Evolutionary conservation across 2,113 vertebrate species (phyloP).

Genomic region (Neoarius graeffei): DNA sequence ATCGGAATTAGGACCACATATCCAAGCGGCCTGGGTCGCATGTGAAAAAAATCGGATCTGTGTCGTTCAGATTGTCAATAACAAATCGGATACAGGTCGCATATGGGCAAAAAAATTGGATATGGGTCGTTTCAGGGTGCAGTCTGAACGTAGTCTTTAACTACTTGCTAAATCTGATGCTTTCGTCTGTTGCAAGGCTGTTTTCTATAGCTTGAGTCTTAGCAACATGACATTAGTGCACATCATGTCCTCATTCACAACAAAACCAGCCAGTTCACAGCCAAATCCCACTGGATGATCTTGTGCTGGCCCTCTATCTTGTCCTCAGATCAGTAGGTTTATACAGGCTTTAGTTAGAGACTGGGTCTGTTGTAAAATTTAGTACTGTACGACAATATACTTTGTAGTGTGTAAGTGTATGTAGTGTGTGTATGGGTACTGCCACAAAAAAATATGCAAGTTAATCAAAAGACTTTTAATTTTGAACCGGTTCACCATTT

Average conservation of each 20-base stretch:
- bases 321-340: slow-evolving; percentile 8
- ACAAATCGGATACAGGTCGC: too few relatives aligned
- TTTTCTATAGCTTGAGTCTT: slow-evolving; percentile 31
- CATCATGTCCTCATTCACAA: slow-evolving; percentile 17
- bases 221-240: slow-evolving; percentile 5
- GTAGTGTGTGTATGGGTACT: background rate
- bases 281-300: slow-evolving; percentile 32
- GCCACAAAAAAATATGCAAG: too few relatives aligned
- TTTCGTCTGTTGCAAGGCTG: slow-evolving; percentile 7
- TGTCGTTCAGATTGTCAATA: too few relatives aligned
- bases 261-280: slow-evolving; percentile 8
- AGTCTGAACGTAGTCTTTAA: too few relatives aligned
- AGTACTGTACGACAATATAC: background rate
- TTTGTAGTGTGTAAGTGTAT: background rate
- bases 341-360: background rate
- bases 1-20: too few relatives aligned
- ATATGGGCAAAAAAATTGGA: too few relatives aligned
- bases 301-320: background rate
- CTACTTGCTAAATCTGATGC: slow-evolving; percentile 32
- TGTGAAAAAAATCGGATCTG: too few relatives aligned
- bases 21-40: too few relatives aligned
- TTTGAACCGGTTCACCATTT: too few relatives aligned
- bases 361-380: background rate
- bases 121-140: too few relatives aligned
- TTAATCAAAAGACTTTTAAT: too few relatives aligned